These are phyloP conservation scores for Delia radicum DNA, from an alignment of 1,140 invertebrate species.

Conservation along the genomic window DNA sequence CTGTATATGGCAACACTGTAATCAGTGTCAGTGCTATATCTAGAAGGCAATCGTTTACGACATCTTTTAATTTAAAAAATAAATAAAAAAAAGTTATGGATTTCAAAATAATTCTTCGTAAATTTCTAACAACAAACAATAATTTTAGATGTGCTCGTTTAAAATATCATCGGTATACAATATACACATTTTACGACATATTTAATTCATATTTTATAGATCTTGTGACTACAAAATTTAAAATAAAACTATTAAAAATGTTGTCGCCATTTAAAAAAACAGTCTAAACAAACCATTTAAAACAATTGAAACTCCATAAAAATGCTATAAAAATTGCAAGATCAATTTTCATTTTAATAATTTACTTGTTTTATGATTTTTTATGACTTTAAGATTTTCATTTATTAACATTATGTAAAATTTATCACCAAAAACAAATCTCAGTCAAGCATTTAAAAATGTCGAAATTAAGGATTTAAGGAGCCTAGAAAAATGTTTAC, in stretches of 20 bases:
- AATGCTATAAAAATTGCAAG: conserved; percentile 21
- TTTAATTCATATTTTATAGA: neutral
- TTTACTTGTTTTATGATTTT: conserved; percentile 2
- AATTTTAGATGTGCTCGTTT: too few relatives aligned
- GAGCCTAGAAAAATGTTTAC: neutral
- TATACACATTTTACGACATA: neutral
- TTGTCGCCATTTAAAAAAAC: conserved; percentile 19
- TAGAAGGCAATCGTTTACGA: too few relatives aligned
- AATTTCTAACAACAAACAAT: neutral
- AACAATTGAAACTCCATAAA: conserved; percentile 20
- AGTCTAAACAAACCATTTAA: conserved; percentile 24
- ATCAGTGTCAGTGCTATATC: too few relatives aligned
- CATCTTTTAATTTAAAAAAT: too few relatives aligned
- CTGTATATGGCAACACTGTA: too few relatives aligned
- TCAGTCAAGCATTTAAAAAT: neutral
- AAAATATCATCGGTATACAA: too few relatives aligned
- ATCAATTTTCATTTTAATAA: neutral
- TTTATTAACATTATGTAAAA: neutral
- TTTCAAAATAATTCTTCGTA: neutral
- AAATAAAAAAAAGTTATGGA: too few relatives aligned
- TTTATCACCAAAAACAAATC: neutral
- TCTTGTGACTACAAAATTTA: neutral
- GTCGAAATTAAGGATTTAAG: neutral
- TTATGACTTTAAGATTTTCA: neutral
- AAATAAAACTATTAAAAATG: neutral